These are phyloP conservation scores for Drosophila aff. DNA, from an alignment of 1,140 invertebrate genomes.

Conservation along the genomic window DNA sequence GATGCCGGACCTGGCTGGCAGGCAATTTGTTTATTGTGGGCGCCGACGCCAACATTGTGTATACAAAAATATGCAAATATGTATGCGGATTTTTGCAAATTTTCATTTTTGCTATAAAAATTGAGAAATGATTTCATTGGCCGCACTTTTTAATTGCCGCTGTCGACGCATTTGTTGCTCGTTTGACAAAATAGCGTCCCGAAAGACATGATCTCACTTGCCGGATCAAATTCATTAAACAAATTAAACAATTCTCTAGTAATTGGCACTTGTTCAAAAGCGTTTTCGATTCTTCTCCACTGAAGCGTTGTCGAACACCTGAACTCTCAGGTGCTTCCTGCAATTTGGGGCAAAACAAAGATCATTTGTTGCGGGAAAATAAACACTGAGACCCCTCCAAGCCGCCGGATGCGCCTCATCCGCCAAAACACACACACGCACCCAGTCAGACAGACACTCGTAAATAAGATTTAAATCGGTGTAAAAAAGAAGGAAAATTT, in stretches of 20 bases:
- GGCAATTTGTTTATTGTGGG: slow-evolving; percentile 80
- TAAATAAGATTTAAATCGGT: slow-evolving; percentile 75
- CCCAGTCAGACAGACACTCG: slow-evolving; percentile 35
- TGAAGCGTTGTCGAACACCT: slow-evolving; percentile 54
- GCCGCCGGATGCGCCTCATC: slow-evolving; percentile 57
- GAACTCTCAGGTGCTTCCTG: slow-evolving; percentile 62
- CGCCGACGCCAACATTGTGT: slow-evolving; percentile 54
- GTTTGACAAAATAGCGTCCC: slow-evolving; percentile 51
- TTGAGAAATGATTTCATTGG: slow-evolving; percentile 74
- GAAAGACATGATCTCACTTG: slow-evolving; percentile 75
- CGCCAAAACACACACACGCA: slow-evolving; percentile 53
- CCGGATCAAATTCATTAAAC: slow-evolving; percentile 26
- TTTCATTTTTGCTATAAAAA: slow-evolving; percentile 4
- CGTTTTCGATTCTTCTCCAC: slow-evolving; percentile 34
- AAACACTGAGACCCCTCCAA: slow-evolving; percentile 48
- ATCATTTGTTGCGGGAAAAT: slow-evolving; percentile 55
- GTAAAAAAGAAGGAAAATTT: slow-evolving; percentile 76
- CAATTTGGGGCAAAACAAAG: slow-evolving; percentile 76
- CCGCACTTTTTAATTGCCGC: slow-evolving; percentile 61
- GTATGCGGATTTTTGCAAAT: slow-evolving; percentile 25
- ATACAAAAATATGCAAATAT: slow-evolving; percentile 40
- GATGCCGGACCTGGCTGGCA: slow-evolving; percentile 33
- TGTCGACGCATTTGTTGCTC: slow-evolving; percentile 21
- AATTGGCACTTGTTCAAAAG: slow-evolving; percentile 17
- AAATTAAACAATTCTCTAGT: slow-evolving; percentile 21